Evolutionary conservation across 2,113 vertebrate species (phyloP).

Genomic region (Cavia aperea): DNA sequence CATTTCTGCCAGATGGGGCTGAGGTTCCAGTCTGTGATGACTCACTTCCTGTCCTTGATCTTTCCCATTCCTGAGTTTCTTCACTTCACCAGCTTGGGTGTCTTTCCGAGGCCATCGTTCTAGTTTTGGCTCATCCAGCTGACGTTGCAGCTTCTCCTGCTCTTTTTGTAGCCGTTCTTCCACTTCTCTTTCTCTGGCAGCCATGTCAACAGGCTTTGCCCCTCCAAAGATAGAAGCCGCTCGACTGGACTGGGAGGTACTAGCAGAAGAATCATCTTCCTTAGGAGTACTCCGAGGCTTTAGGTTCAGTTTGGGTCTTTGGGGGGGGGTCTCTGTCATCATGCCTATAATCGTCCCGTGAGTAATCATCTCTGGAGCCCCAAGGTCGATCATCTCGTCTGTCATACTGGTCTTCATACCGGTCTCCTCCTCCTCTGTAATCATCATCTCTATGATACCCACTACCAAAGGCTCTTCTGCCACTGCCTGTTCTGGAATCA

Average conservation of each 20-base stretch:
- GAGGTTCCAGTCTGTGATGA: constrained; percentile 88
- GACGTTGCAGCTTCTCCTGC: constrained; percentile 90
- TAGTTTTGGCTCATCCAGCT: constrained; percentile 87
- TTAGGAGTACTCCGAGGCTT: constrained; percentile 93
- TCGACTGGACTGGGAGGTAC: constrained; percentile 80
- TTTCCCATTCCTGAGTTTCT: constrained; percentile 87
- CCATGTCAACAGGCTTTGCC: constrained; percentile 93
- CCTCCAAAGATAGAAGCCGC: constrained; percentile 90
- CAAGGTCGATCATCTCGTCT: constrained; percentile 81
- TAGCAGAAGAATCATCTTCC: constrained; percentile 78
- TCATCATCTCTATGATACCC: constrained; percentile 92
- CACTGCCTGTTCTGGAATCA: constrained; percentile 76
- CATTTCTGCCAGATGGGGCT: constrained; percentile 74
- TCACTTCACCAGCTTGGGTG: constrained; percentile 96
- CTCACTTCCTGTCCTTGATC: constrained; percentile 93
- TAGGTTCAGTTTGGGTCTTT: constrained; percentile 93
- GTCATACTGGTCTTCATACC: constrained; percentile 85
- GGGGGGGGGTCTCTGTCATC: constrained; percentile 81
- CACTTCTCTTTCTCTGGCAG: constrained; percentile 90
- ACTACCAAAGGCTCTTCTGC: constrained; percentile 88
- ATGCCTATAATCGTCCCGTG: constrained; percentile 76
- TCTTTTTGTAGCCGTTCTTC: constrained; percentile 95
- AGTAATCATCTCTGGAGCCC: constrained; percentile 75
- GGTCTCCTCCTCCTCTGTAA: constrained; percentile 80
- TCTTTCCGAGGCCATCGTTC: constrained; percentile 82